Evolutionary conservation across 2,113 vertebrate genomes (phyloP).

Genomic region (Diphyllodes magnificus): DNA sequence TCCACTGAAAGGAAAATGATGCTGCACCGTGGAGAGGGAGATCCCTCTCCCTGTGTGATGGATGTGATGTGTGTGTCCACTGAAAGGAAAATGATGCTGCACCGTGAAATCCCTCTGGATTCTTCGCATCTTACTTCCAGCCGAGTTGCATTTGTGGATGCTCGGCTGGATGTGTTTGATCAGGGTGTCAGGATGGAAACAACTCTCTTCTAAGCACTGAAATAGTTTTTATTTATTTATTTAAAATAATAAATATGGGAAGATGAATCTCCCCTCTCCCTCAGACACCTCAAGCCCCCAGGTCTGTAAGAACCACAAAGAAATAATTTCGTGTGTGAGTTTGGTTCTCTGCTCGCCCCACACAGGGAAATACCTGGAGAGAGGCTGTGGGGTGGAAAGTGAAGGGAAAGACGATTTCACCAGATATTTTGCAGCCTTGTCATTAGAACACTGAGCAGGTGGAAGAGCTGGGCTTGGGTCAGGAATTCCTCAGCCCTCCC

Average conservation of each 20-base stretch:
- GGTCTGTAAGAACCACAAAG: neutral
- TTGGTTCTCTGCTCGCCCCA: neutral
- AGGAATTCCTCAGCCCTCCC: neutral
- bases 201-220: neutral
- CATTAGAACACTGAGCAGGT: neutral
- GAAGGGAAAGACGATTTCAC: neutral
- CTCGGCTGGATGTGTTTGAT: neutral
- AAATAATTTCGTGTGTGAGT: neutral
- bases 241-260: neutral
- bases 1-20: neutral
- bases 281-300: accelerated
- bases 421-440: neutral
- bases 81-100: neutral
- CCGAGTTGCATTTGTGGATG: neutral
- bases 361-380: neutral
- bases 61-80: neutral
- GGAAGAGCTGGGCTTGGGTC: neutral
- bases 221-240: neutral
- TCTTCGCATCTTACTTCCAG: neutral
- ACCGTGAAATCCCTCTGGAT: neutral
- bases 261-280: neutral
- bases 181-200: neutral
- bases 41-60: neutral
- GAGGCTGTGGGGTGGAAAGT: neutral
- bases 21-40: accelerated